Conservation (phyloP, 64 coral and sea anemone genomes). For the Anthopleura sola region DNA sequence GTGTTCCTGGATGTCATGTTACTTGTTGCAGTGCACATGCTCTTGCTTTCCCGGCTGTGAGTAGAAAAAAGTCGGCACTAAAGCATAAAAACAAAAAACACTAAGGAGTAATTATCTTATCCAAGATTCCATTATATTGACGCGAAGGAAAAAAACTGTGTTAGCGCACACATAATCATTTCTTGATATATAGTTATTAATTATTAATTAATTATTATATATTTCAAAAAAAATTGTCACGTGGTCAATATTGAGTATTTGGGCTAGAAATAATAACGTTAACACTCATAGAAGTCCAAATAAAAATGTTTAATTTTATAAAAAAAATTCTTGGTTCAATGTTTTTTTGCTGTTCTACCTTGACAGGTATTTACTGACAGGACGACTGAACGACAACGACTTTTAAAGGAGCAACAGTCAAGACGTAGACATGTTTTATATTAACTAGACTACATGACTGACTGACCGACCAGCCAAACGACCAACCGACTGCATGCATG, state of each 20-base stretch:
- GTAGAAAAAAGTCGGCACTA: not conserved
- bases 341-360: not conserved
- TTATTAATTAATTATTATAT: too few relatives aligned
- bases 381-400: not conserved
- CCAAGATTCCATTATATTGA: too few relatives aligned
- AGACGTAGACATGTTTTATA: not conserved
- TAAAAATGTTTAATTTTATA: not conserved
- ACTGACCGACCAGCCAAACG: too few relatives aligned
- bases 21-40: conserved; percentile 32
- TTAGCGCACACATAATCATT: too few relatives aligned
- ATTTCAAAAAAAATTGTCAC: too few relatives aligned
- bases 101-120: not conserved
- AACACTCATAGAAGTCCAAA: not conserved
- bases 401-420: not conserved
- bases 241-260: too few relatives aligned
- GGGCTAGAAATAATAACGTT: too few relatives aligned
- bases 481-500: too few relatives aligned
- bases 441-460: not conserved
- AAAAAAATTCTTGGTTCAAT: not conserved
- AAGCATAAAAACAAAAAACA: not conserved
- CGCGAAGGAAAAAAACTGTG: too few relatives aligned
- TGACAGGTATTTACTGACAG: not conserved
- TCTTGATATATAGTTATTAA: too few relatives aligned
- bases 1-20: conserved; percentile 32
- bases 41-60: conserved; percentile 24